Evolutionary conservation across 2,113 vertebrate species (phyloP), one percentile per base, ranked within the genome.

Genomic region (Elanus axillaris): DNA sequence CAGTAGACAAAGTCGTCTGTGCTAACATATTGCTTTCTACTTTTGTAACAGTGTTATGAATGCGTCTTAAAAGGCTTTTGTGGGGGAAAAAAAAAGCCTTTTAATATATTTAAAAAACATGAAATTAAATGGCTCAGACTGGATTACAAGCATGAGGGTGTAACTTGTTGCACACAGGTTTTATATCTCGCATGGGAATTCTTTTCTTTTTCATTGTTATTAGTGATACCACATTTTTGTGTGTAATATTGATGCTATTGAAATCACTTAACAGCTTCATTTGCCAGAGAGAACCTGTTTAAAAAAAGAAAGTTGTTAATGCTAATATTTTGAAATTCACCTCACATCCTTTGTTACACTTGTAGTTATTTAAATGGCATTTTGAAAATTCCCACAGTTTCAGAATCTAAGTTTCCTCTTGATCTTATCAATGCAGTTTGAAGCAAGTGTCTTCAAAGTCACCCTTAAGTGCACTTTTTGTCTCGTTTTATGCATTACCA

Each of bases 241-340:
- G 45, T 97, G 60, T 94, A 94, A 97, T 93, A 95, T 94, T 94
- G 90, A 87, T 85, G 67, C 74, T 74, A 22, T 53, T 86, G 59
- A 89, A 93, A 75, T 97, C 80, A 96, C 85, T 96, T 91, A 95
- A 42, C 7, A 0, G 77, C 63, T 96, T 96, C 96, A 85, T 94
- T 97, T 97, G 87, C 81, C 82, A 67, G 88, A 81, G 92, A 97
- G 50, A 53, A 84, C 50, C 66, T 96, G 84, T 83, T 69, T 97
- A 64, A 91, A 88, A 87, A 55, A 47, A 82, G 34, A 23, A 42
- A 82, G 85, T 63, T 95, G 81, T 75, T 94, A 91, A 40, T 18
- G 42, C 62, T 97, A 93, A 85, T 94, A 79, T 91, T 94, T 97
- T 86, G 52, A 95, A 97, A 93, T 62, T 94, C 82, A 89, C 85